Evolutionary conservation across 2,888 invertebrate species (phyloP).

Genomic region (Metalampra italica): DNA sequence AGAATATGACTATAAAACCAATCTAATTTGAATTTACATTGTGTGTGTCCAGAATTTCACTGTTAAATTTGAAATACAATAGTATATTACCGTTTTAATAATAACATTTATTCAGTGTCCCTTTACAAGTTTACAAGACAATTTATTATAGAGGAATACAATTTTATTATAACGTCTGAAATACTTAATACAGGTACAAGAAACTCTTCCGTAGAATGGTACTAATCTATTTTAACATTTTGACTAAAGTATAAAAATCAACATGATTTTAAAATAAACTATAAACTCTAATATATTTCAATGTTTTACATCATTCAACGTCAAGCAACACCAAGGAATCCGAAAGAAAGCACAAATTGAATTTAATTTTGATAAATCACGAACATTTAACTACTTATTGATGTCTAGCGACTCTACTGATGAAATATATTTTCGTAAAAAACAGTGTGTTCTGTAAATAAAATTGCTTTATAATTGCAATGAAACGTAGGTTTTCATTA

Average conservation of each 20-base stretch:
- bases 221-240: constrained; percentile 72
- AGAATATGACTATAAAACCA: constrained; percentile 78
- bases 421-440: constrained; percentile 28
- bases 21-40: constrained; percentile 74
- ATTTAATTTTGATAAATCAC: constrained; percentile 47
- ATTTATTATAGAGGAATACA: constrained; percentile 57
- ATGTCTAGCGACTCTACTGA: constrained; percentile 74
- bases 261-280: constrained; percentile 62
- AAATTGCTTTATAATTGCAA: not conserved
- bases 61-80: constrained; percentile 51
- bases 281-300: constrained; percentile 60
- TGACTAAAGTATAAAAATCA: constrained; percentile 64
- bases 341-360: constrained; percentile 63
- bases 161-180: constrained; percentile 61
- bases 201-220: constrained; percentile 55
- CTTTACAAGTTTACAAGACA: constrained; percentile 69
- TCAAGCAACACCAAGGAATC: constrained; percentile 71
- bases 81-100: constrained; percentile 41
- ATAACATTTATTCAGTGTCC: constrained; percentile 51
- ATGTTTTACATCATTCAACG: constrained; percentile 70
- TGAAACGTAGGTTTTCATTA: not conserved
- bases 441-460: not conserved
- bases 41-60: constrained; percentile 55
- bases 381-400: constrained; percentile 65
- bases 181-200: constrained; percentile 58